Base-by-base conservation (phyloP, 2,888 invertebrate species). In the Dorcus hopei region DNA sequence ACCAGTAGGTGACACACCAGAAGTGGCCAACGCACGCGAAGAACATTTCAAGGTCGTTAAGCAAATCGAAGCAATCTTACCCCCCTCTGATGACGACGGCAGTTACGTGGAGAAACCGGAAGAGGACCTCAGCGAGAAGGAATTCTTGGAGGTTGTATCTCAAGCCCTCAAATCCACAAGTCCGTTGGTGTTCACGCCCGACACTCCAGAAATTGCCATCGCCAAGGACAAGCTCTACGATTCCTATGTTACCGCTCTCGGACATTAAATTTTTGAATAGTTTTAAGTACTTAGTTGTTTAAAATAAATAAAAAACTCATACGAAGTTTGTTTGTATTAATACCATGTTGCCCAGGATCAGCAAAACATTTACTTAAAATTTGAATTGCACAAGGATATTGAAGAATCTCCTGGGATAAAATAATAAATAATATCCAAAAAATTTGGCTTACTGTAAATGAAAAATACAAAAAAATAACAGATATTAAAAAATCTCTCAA, bases 21-120 rank as follows among this genome's bases (percentile, higher is more conserved):
- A 58, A 45, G 58, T 58, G 26, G 54, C 52, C 9, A 45, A 54
- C 41, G 58, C 54, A 9, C 58, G 58, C 26, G 38, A 45, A 38
- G 11, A 54, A 41, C 58, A 58, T 23, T 9, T 49, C 33, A n/a
- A 9, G 8, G 49, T 58, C 33, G 42, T 41, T 7, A 51, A 49
- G 3, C n/a, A 42, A 26, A 54, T 58, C 38, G 54, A 53, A 38
- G 45, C 38, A 19, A 11, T 58, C 23, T 42, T 58, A n/a, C 54
- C 54, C 5, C 38, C 50, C 1, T 38, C 49, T 23, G 53, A 53
- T 47, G 45, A 49, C 2, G 54, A 49, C 14, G 38, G 26, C 3
- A 47, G 40, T 11, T 39, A 50, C 11, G 58, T 50, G n/a, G 58
- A 58, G n/a, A 14, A 26, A 6, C 54, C 54, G 9, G 49, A 50